A percentile compares a stretch with the other conserved stretches of the same genome.
Conservation (phyloP, 2,888 invertebrate genomes). For the Athrips mouffetella region DNA sequence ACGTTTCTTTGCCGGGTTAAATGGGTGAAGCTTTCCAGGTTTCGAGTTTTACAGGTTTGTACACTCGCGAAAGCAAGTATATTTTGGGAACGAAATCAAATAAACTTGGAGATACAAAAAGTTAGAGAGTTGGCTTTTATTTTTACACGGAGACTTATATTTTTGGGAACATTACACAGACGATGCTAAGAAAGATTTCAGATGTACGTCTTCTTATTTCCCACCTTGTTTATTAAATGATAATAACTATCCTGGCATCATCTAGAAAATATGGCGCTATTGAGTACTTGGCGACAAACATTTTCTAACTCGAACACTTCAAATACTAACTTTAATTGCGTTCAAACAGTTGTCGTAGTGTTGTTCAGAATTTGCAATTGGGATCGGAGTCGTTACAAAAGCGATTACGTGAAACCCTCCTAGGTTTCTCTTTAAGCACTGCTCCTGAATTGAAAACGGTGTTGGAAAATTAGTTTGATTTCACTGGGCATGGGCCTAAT, state of each 20-base stretch:
- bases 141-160: neutral
- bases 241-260: too few relatives aligned
- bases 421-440: neutral
- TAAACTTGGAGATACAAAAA: too few relatives aligned
- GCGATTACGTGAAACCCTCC: neutral
- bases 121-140: neutral
- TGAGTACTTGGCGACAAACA: neutral
- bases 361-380: slow-evolving; percentile 3
- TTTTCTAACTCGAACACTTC: neutral
- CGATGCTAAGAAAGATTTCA: too few relatives aligned
- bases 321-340: slow-evolving; percentile 10
- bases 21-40: neutral
- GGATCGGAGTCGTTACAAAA: slow-evolving; percentile 1
- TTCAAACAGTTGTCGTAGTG: slow-evolving; percentile 3
- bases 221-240: too few relatives aligned
- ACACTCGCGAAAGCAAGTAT: neutral
- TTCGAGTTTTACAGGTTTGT: neutral
- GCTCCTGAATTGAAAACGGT: too few relatives aligned
- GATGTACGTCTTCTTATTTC: too few relatives aligned
- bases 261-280: neutral
- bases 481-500: too few relatives aligned
- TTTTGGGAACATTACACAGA: too few relatives aligned
- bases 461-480: too few relatives aligned
- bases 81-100: neutral
- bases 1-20: neutral